phyloP scores from a whole-genome alignment of 2,797 vertebrate genomes.

The Cryptoblepharus egeriae region DNA sequence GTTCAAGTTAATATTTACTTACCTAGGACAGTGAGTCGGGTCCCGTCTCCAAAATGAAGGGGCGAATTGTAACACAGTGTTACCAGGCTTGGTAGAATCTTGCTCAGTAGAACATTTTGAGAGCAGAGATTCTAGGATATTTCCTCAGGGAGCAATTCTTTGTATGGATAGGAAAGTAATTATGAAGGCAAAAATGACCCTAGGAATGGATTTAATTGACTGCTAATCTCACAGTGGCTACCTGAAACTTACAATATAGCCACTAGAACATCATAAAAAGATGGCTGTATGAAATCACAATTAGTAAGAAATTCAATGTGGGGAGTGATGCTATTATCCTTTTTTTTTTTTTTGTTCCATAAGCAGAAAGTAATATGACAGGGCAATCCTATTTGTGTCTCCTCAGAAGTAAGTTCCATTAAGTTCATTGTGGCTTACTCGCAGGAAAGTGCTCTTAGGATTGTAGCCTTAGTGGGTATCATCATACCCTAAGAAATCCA shows the following conservation, averaged over 20 bases:
- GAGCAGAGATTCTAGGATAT: neutral
- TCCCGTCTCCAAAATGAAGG: conserved; percentile 76
- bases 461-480: too few relatives aligned
- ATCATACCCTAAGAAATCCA: neutral
- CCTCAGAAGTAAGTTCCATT: too few relatives aligned
- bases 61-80: conserved; percentile 29
- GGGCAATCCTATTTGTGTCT: too few relatives aligned
- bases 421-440: too few relatives aligned
- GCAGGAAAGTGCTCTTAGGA: too few relatives aligned
- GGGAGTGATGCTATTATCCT: neutral
- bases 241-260: neutral
- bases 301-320: neutral
- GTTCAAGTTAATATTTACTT: conserved; percentile 54
- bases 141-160: neutral
- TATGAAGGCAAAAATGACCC: neutral
- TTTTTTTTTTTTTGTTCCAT: neutral
- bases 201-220: neutral
- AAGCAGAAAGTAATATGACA: neutral
- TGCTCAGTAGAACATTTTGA: neutral
- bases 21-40: conserved; percentile 81
- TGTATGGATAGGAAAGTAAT: fast-evolving
- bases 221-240: neutral
- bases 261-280: too few relatives aligned
- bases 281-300: too few relatives aligned
- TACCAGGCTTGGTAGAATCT: conserved; percentile 15